phyloP scores from a whole-genome alignment of 2,113 vertebrate species.

The Dipodomys stephensi region DNA sequence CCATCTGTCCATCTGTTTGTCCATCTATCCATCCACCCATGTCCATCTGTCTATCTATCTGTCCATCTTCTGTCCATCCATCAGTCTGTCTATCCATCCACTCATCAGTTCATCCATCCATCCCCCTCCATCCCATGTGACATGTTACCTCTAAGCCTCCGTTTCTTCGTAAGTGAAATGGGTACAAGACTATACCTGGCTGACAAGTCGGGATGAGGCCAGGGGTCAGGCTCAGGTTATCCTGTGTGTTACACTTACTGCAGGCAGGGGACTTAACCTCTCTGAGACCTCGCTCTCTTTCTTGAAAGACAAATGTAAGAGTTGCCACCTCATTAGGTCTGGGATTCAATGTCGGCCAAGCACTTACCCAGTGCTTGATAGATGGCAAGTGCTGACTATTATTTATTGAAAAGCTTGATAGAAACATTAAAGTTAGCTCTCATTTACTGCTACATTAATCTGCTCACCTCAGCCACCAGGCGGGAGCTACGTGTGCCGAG shows the following conservation, averaged over 20 bases:
- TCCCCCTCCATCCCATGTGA: not conserved
- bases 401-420: not conserved
- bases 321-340: not conserved
- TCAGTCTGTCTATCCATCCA: not conserved
- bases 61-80: not conserved
- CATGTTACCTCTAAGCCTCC: not conserved
- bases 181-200: not conserved
- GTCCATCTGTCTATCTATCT: not conserved
- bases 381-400: too few species aligned
- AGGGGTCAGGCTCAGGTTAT: not conserved
- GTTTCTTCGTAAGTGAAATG: not conserved
- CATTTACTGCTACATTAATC: not conserved
- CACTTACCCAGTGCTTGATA: not conserved
- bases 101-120: not conserved
- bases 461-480: not conserved
- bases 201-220: not conserved
- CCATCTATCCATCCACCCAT: not conserved
- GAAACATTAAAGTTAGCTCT: not conserved
- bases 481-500: accelerated
- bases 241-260: accelerated
- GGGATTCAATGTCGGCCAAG: not conserved
- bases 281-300: not conserved
- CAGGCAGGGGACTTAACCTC: not conserved
- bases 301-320: not conserved
- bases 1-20: not conserved